phyloP scores from a whole-genome alignment of 2,797 vertebrate species.

The Cuniculus paca region DNA sequence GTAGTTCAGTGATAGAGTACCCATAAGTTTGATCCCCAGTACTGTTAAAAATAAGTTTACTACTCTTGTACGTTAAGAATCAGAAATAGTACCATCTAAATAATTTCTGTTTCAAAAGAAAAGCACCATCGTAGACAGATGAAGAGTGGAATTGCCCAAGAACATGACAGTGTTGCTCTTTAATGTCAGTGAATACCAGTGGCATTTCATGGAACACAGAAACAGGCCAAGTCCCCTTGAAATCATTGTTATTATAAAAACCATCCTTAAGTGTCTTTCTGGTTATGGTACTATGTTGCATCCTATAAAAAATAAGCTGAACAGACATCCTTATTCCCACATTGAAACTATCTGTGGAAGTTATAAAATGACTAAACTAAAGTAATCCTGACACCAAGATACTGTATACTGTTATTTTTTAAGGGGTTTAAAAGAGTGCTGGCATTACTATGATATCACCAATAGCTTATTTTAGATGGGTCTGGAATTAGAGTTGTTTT shows the following conservation, averaged over 20 bases:
- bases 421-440: constrained; percentile 3
- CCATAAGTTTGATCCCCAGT: not conserved
- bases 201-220: constrained; percentile 22
- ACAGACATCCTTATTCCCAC: constrained; percentile 45
- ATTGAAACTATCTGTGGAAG: constrained; percentile 29
- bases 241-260: constrained; percentile 67
- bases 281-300: constrained; percentile 58
- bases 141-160: constrained; percentile 46
- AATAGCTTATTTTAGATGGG: not conserved
- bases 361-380: constrained; percentile 68
- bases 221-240: constrained; percentile 1
- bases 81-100: constrained; percentile 24
- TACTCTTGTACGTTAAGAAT: not conserved
- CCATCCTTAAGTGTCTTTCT: constrained; percentile 72
- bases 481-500: constrained; percentile 21
- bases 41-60: not conserved
- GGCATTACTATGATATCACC: not conserved
- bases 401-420: constrained; percentile 35
- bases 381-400: constrained; percentile 42
- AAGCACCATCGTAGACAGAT: not conserved
- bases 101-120: constrained; percentile 48
- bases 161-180: constrained; percentile 46
- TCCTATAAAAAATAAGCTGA: constrained; percentile 71
- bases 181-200: not conserved
- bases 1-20: not conserved